phyloP scores from a whole-genome alignment of 2,113 vertebrate species.

The Brachyhypopomus occidentalis region DNA sequence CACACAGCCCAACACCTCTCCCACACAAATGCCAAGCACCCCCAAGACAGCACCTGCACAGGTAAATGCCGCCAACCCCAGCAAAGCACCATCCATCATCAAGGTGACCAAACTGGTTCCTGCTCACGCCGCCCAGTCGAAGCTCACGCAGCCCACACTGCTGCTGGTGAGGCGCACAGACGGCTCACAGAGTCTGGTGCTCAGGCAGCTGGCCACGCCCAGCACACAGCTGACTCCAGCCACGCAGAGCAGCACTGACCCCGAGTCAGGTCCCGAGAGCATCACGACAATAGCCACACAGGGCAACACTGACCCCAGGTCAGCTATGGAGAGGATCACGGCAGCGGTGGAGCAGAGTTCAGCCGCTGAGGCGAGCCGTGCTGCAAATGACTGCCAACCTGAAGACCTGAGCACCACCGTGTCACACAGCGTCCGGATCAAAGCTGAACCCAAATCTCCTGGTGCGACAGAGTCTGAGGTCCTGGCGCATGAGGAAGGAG shows the following conservation, averaged over 20 bases:
- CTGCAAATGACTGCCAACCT: conserved; percentile 72
- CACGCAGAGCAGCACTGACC: background rate
- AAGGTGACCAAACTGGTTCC: conserved; percentile 51
- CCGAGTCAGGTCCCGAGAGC: conserved; percentile 18
- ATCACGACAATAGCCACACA: background rate
- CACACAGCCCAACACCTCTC: conserved; percentile 30
- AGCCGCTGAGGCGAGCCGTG: conserved; percentile 65
- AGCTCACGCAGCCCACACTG: conserved; percentile 45
- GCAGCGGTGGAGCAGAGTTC: background rate
- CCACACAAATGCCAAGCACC: conserved; percentile 21
- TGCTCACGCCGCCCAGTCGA: conserved; percentile 22
- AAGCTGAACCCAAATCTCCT: conserved; percentile 40
- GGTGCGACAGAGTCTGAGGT: background rate
- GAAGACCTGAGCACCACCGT: conserved; percentile 20
- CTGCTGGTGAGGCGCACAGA: conserved; percentile 35
- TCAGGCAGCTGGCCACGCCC: conserved; percentile 34
- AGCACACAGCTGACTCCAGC: conserved; percentile 14
- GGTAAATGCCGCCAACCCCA: conserved; percentile 21
- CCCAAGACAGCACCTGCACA: conserved; percentile 32
- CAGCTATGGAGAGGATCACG: conserved; percentile 26
- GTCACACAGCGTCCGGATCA: conserved; percentile 17
- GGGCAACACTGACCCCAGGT: background rate
- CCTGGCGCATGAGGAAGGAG: conserved; percentile 76
- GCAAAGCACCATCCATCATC: conserved; percentile 49
- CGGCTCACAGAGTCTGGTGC: conserved; percentile 36